These are phyloP conservation scores for Digitonthophagus gazella DNA, from an alignment of 2,888 invertebrate genomes.

Conservation along the genomic window DNA sequence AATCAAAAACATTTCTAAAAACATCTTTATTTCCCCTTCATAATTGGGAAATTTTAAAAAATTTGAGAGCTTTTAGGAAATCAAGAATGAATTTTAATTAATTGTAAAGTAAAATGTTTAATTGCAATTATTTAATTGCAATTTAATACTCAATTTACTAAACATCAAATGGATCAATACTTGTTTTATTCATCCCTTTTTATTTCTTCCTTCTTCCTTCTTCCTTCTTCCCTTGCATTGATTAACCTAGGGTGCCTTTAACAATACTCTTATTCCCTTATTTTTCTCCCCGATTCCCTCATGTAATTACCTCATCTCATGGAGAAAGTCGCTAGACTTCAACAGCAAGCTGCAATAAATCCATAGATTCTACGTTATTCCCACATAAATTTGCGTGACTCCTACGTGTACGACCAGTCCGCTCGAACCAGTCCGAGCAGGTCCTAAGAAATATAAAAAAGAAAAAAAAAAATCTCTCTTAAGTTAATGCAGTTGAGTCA, in stretches of 20 bases:
- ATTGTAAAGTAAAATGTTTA: no score
- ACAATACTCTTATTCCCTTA: background rate
- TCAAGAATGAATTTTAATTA: no score
- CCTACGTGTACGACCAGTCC: no score
- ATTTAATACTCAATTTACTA: background rate
- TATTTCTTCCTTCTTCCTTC: background rate
- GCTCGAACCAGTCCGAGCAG: no score
- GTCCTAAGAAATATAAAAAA: no score
- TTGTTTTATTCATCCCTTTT: background rate
- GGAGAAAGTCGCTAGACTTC: background rate
- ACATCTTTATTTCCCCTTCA: no score
- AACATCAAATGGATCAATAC: background rate
- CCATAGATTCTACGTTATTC: background rate
- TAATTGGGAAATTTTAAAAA: no score
- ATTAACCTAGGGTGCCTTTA: background rate
- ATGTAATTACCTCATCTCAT: background rate
- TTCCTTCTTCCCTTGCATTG: background rate
- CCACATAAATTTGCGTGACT: background rate
- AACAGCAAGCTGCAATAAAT: background rate
- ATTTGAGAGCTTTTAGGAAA: no score
- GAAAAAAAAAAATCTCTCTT: no score
- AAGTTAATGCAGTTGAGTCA: no score
- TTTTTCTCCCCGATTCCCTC: background rate
- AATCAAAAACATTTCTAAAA: no score
- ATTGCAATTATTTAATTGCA: no score